phyloP scores from a whole-genome alignment of 2,888 invertebrate genomes.

The Xiphydria camelus region DNA sequence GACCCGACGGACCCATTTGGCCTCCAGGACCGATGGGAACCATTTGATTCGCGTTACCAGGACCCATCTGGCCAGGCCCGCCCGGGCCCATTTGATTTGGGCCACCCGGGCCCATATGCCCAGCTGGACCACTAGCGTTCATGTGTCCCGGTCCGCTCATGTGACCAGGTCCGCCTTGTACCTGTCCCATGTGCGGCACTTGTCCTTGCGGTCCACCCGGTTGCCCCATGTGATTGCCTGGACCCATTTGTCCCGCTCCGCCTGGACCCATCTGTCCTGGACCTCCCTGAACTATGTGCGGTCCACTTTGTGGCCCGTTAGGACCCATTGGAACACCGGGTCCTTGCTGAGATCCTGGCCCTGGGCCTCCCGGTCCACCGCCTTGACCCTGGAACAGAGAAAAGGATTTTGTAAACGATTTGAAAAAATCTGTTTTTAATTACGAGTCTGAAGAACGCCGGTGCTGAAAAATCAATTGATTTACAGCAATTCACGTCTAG shows the following conservation, averaged over 20 bases:
- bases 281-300: conserved; percentile 22
- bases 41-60: conserved; percentile 11
- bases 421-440: too few species aligned
- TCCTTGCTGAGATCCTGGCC: conserved; percentile 45
- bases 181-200: conserved; percentile 36
- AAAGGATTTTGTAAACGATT: too few species aligned
- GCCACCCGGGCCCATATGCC: conserved; percentile 8
- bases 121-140: conserved; percentile 31
- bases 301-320: conserved; percentile 23
- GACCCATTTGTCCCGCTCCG: conserved; percentile 22
- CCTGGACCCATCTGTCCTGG: conserved; percentile 35
- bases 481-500: too few species aligned
- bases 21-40: conserved; percentile 8
- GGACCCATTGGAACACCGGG: conserved; percentile 42
- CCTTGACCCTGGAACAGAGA: too few species aligned
- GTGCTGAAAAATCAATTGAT: too few species aligned
- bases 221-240: conserved; percentile 27
- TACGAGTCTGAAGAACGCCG: too few species aligned
- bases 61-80: conserved; percentile 17
- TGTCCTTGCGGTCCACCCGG: conserved; percentile 40
- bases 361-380: conserved; percentile 38
- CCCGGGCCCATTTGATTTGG: conserved; percentile 12
- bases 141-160: conserved; percentile 38
- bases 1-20: conserved; percentile 14
- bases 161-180: conserved; percentile 55